These are phyloP conservation scores for Acanthosepion esculentum DNA, from an alignment of 2,888 invertebrate genomes.

Conservation along the genomic window DNA sequence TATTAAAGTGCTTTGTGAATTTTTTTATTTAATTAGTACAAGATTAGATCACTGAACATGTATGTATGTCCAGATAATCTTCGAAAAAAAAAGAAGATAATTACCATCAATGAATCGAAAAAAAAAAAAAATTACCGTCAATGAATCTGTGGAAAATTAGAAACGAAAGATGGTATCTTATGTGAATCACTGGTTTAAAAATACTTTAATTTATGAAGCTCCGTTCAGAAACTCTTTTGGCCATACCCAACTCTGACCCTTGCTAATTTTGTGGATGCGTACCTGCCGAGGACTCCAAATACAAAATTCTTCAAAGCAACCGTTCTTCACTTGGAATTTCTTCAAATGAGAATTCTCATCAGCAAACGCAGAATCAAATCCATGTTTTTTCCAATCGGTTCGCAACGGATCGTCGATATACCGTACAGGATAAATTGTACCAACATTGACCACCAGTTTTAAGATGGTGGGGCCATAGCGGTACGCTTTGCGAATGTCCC, in stretches of 20 bases:
- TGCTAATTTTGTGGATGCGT: not conserved
- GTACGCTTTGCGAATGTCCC: not conserved
- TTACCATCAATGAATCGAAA: too few species aligned
- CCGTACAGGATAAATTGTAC: not conserved
- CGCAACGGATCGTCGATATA: not conserved
- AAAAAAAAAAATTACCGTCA: too few species aligned
- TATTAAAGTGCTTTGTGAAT: too few species aligned
- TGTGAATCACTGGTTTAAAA: too few species aligned
- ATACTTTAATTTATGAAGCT: too few species aligned
- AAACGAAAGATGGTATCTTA: too few species aligned
- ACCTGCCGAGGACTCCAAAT: not conserved
- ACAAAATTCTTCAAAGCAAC: not conserved
- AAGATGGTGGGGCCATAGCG: not conserved
- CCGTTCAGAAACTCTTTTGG: not conserved
- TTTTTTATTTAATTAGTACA: too few species aligned
- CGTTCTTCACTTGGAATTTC: not conserved
- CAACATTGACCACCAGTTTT: not conserved
- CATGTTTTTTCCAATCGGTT: not conserved
- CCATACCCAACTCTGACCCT: not conserved
- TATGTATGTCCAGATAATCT: too few species aligned
- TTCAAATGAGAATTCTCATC: not conserved
- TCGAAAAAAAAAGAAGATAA: too few species aligned
- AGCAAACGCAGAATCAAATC: not conserved
- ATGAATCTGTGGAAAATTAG: too few species aligned
- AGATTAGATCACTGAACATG: too few species aligned